These are phyloP conservation scores for Xylota segnis DNA, from an alignment of 2,888 invertebrate species.

Conservation along the genomic window DNA sequence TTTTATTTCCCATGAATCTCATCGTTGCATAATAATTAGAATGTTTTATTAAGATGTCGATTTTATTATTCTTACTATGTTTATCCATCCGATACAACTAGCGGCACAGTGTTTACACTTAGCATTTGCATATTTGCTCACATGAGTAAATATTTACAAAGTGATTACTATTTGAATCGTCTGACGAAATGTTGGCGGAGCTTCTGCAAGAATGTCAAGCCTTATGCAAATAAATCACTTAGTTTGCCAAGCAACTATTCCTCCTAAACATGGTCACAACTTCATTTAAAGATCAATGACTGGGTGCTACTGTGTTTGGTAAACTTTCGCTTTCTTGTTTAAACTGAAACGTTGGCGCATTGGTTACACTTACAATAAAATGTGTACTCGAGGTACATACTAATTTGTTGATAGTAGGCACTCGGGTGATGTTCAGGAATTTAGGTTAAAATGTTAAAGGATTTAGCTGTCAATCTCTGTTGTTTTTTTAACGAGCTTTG, in stretches of 20 bases:
- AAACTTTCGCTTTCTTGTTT: conserved; percentile 24
- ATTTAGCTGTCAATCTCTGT: background rate
- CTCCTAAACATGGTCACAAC: background rate
- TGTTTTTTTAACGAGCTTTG: background rate
- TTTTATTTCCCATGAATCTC: background rate
- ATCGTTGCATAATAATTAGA: conserved; percentile 6
- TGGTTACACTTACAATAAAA: background rate
- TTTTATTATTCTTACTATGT: conserved; percentile 11
- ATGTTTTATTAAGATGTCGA: conserved; percentile 3
- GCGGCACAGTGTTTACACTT: conserved; percentile 27
- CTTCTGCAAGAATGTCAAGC: conserved; percentile 25
- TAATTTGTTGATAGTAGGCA: background rate
- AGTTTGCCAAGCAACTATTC: background rate
- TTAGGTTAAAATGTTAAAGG: background rate
- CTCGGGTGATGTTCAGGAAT: background rate
- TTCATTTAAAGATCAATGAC: conserved; percentile 7
- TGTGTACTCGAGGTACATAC: background rate
- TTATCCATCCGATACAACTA: conserved; percentile 4
- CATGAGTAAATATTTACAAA: conserved; percentile 51
- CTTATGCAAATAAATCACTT: conserved; percentile 1
- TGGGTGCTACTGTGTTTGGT: conserved; percentile 1
- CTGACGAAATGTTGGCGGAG: conserved; percentile 7
- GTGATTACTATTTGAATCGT: conserved; percentile 16
- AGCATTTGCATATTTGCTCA: conserved; percentile 38
- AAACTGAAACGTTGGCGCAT: background rate